Percentiles rank a stretch among this genome's conserved stretches.
Evolutionary conservation across 2,888 invertebrate species (phyloP).

Genomic region (Craniophora ligustri): DNA sequence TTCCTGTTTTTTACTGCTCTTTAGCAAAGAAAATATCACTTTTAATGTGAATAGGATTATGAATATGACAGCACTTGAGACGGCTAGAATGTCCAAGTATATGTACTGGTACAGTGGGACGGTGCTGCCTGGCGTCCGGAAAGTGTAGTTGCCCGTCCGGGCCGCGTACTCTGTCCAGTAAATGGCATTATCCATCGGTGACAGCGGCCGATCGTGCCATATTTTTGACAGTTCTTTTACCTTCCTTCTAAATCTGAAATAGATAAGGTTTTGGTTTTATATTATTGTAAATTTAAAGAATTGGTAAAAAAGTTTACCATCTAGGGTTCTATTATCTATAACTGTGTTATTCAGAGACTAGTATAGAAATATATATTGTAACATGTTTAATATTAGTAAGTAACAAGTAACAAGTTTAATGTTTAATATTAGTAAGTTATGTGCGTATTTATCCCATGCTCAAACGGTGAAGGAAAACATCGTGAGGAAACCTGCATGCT

Average conservation of each 20-base stretch:
- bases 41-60: conserved; percentile 18
- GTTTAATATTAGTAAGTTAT: too few species aligned
- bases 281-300: too few species aligned
- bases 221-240: conserved; percentile 84
- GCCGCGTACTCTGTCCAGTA: conserved; percentile 90
- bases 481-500: too few species aligned
- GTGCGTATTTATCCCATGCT: too few species aligned
- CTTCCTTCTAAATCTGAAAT: conserved; percentile 72
- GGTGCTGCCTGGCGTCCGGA: conserved; percentile 79
- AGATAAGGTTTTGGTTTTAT: neutral
- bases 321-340: too few species aligned
- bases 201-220: conserved; percentile 88
- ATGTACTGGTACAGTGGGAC: conserved; percentile 85
- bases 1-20: neutral
- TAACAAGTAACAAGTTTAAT: too few species aligned
- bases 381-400: too few species aligned
- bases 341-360: too few species aligned
- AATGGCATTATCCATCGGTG: conserved; percentile 89
- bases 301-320: too few species aligned
- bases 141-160: conserved; percentile 76
- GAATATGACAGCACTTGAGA: conserved; percentile 32
- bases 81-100: conserved; percentile 70
- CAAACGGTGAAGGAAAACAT: too few species aligned
- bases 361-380: too few species aligned
- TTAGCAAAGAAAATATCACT: conserved; percentile 3